Percentiles rank a stretch among this genome's conserved stretches.
phyloP scores from a whole-genome alignment of 1,140 invertebrate species.

The Drosophila punjabiensis region DNA sequence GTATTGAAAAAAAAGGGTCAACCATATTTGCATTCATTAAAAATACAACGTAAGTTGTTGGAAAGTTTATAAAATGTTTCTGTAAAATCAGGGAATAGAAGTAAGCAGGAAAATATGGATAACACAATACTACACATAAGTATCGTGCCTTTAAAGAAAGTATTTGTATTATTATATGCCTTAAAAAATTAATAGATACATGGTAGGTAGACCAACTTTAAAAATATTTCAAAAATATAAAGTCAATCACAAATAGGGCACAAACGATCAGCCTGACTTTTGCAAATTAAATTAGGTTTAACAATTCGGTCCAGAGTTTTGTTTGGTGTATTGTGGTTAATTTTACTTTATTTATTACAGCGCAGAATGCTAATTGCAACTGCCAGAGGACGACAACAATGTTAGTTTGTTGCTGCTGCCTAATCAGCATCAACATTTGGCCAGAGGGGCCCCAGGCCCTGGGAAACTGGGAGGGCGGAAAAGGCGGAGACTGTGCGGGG shows the following conservation, averaged over 20 bases:
- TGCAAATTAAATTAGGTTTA: constrained; percentile 14
- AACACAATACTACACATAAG: not conserved
- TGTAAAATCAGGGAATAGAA: not conserved
- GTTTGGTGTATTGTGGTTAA: constrained; percentile 74
- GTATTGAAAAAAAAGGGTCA: constrained; percentile 1
- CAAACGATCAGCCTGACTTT: not conserved
- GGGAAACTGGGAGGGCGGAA: no score
- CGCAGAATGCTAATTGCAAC: constrained; percentile 76
- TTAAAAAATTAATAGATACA: not conserved
- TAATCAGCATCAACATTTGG: constrained; percentile 70
- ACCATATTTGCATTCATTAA: constrained; percentile 3
- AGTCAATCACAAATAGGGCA: constrained; percentile 6
- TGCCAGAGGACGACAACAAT: constrained; percentile 38
- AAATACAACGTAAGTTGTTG: not conserved
- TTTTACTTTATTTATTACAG: constrained; percentile 79
- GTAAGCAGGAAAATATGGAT: not conserved
- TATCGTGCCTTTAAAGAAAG: not conserved
- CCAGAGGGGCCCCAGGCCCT: not conserved
- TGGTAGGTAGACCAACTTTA: not conserved
- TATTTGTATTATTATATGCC: no score
- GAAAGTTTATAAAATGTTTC: not conserved
- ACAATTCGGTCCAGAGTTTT: constrained; percentile 38
- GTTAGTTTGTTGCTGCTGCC: constrained; percentile 61
- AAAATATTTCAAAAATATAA: not conserved
- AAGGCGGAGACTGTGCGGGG: not conserved